phyloP scores from a whole-genome alignment of 1,140 invertebrate genomes.

The Cydia strobilella region DNA sequence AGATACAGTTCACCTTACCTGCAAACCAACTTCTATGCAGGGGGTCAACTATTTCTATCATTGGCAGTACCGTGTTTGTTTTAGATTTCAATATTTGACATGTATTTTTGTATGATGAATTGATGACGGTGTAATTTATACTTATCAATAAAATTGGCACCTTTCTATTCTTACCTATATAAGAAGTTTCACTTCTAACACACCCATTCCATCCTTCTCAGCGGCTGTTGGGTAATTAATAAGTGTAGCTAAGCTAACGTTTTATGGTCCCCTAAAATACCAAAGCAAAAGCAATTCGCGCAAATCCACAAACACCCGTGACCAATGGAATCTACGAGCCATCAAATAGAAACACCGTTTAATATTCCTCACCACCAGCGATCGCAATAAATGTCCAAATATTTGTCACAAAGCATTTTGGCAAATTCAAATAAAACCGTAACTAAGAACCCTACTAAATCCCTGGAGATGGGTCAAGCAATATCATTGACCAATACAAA shows the following conservation, averaged over 20 bases:
- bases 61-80: too few relatives aligned
- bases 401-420: slow-evolving; percentile 72
- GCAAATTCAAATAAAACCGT: slow-evolving; percentile 76
- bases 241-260: background rate
- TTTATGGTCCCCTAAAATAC: slow-evolving; percentile 4
- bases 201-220: background rate
- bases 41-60: too few relatives aligned
- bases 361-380: slow-evolving; percentile 71
- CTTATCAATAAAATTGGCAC: too few relatives aligned
- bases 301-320: slow-evolving; percentile 52
- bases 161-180: too few relatives aligned
- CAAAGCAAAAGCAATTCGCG: slow-evolving; percentile 47
- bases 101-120: too few relatives aligned
- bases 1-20: too few relatives aligned
- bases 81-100: too few relatives aligned
- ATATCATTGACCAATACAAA: slow-evolving; percentile 21
- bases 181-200: too few relatives aligned
- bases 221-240: background rate
- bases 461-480: slow-evolving; percentile 69
- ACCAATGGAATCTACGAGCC: slow-evolving; percentile 53
- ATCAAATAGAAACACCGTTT: slow-evolving; percentile 68
- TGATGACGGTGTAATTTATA: too few relatives aligned
- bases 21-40: too few relatives aligned
- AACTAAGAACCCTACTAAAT: slow-evolving; percentile 63
- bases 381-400: slow-evolving; percentile 77